Percentiles rank a stretch among this genome's conserved stretches.
Evolutionary conservation across 2,113 vertebrate genomes (phyloP).

Genomic region (Erythrolamprus reginae): DNA sequence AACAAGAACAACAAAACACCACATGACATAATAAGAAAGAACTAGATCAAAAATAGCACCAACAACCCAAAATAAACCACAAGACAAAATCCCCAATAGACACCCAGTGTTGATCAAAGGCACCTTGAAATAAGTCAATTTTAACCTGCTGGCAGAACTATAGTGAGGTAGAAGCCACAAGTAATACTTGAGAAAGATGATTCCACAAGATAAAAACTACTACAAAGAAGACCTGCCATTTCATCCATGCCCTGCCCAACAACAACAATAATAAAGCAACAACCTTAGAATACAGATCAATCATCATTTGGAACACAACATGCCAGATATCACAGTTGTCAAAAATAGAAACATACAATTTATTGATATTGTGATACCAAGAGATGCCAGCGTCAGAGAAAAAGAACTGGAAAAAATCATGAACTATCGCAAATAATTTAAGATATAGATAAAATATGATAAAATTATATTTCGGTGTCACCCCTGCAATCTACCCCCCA

Average conservation of each 20-base stretch:
- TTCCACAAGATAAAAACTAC: neutral
- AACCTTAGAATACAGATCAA: too few species aligned
- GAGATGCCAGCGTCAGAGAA: too few species aligned
- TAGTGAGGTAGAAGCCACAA: neutral
- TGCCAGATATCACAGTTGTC: too few species aligned
- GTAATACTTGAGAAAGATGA: neutral
- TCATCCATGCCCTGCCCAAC: neutral
- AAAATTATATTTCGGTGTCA: too few species aligned
- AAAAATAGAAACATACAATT: too few species aligned
- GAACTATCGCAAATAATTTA: too few species aligned
- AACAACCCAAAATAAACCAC: neutral
- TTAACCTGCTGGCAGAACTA: neutral
- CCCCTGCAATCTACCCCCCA: too few species aligned
- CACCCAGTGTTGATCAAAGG: neutral
- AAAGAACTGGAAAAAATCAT: too few species aligned
- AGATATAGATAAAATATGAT: too few species aligned
- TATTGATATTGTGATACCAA: too few species aligned
- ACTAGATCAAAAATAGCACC: neutral
- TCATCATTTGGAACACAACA: too few species aligned
- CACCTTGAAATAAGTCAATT: neutral
- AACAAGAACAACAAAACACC: neutral
- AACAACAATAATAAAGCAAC: too few species aligned
- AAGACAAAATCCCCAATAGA: neutral
- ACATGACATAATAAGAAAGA: neutral
- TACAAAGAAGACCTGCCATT: neutral